Evolutionary conservation across 2,888 invertebrate genomes (phyloP).

Genomic region (Eumacrocentrus americanus): DNA sequence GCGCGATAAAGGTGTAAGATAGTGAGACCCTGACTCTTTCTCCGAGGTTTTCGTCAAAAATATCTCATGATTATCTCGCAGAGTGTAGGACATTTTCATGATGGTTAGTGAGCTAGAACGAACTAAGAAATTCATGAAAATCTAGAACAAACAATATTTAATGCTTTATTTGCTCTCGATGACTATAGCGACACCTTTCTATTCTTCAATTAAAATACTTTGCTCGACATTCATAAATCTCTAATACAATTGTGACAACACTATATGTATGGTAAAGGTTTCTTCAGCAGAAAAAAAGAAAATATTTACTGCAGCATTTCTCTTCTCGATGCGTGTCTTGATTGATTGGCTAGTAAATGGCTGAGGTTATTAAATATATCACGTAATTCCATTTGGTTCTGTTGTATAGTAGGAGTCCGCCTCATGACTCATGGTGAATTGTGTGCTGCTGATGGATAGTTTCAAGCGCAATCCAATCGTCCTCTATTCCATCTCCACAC

Average conservation of each 20-base stretch:
- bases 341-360: slow-evolving; percentile 5
- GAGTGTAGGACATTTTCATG: no score
- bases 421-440: no score
- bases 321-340: background rate
- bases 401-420: no score
- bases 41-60: slow-evolving; percentile 10
- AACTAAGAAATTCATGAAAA: no score
- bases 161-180: background rate
- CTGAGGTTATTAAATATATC: slow-evolving; percentile 12
- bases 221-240: background rate
- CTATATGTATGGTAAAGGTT: no score
- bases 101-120: no score
- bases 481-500: background rate
- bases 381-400: background rate
- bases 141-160: no score
- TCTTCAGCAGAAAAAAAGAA: no score
- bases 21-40: background rate
- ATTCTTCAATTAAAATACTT: background rate
- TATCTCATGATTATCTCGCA: background rate
- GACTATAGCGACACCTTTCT: background rate
- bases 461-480: background rate
- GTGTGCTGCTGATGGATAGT: no score
- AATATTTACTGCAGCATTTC: background rate
- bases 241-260: no score
- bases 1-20: slow-evolving; percentile 15